Evolutionary conservation across 2,888 invertebrate species (phyloP).

Genomic region (Lycocerus yunnanus): DNA sequence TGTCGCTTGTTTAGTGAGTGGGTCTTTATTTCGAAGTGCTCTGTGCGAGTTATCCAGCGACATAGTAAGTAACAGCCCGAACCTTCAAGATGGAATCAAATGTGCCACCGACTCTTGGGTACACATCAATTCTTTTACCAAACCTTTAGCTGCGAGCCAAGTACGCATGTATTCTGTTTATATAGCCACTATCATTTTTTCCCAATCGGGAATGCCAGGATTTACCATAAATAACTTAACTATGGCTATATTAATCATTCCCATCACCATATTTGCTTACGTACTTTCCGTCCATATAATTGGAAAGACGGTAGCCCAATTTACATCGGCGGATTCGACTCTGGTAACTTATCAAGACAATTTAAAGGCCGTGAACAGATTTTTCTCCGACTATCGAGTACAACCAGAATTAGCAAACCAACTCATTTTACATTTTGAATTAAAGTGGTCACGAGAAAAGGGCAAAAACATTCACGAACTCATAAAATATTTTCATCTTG

Average conservation of each 20-base stretch:
- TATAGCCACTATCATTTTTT: background rate
- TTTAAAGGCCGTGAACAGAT: constrained; percentile 8
- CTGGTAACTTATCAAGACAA: constrained; percentile 22
- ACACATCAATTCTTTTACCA: background rate
- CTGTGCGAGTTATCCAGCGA: constrained; percentile 12
- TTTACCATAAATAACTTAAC: background rate
- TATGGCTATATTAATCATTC: background rate
- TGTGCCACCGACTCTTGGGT: background rate
- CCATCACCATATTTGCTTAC: background rate
- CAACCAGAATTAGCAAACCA: constrained; percentile 10
- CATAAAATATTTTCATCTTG: constrained; percentile 3
- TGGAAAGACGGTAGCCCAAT: background rate
- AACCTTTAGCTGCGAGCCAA: background rate
- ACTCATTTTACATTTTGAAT: constrained; percentile 15
- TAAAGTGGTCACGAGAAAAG: constrained; percentile 18
- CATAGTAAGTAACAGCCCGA: background rate
- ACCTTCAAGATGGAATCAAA: background rate
- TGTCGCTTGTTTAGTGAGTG: constrained; percentile 7
- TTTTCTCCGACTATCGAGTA: constrained; percentile 16
- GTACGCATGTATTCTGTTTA: constrained; percentile 7
- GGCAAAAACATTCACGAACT: constrained; percentile 7
- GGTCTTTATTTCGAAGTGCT: background rate
- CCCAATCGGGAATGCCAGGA: background rate
- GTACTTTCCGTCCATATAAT: background rate
- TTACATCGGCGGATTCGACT: background rate